Evolutionary conservation across 2,888 invertebrate species (phyloP), one percentile per base, ranked within the genome.

Genomic region (Hermodice carunculata): DNA sequence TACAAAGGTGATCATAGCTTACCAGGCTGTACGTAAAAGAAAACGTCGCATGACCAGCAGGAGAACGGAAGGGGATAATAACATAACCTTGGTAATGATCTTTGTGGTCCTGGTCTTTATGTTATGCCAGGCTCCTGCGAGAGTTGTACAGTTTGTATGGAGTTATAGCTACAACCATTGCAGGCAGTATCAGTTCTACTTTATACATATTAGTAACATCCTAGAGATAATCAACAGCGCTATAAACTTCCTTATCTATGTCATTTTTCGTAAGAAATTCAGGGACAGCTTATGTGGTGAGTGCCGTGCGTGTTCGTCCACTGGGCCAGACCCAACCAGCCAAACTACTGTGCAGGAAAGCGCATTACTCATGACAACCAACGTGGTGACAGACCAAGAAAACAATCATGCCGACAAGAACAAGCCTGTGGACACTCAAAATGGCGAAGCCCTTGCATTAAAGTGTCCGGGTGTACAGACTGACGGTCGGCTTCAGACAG

Each of bases 51-150:
- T 70, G 70, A 65, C 63, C 49, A 43, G 61, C 19, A 19, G 63
- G n/a, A 26, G 58, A 24, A 37, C 32, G 40, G 58, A 56, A 29
- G 64, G 65, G 19, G 73, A 73, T 42, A 66, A 70, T 57, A 67
- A 73, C 58, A 73, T 73, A 52, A 73, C 73, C 4, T 59, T 67
- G 4, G 73, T 73, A 32, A 73, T 73, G 73, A 69, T 73, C 53
- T 64, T 73, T 37, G 66, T 73, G 31, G 70, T 73, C 31, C 62
- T 69, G 22, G 61, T 70, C 2, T 73, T 73, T 63, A 73, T 73
- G 67, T 17, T 68, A 31, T 73, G 71, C 48, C 73, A 70, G 54
- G 67, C 71, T 0, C 73, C 71, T 3, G 73, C 73, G 8, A 62
- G 68, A 11, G 49, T 69, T 28, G 62, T 59, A 19, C 64, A 51